Conservation (phyloP, 2,797 vertebrate species). For the Anas bahamensis region DNA sequence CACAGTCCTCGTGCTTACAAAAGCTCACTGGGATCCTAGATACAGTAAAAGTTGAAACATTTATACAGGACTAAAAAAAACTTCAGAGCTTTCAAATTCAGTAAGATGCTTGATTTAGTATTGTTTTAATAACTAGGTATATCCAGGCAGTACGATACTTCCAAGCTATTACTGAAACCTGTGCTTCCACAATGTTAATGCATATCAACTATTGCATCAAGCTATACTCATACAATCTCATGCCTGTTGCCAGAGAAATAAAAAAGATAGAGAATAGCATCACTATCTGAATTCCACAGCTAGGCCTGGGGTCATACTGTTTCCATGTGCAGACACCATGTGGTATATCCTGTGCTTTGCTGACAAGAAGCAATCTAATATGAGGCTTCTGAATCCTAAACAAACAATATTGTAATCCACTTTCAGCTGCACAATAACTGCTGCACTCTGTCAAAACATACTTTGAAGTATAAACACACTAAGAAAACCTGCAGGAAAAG, state of each 20-base stretch:
- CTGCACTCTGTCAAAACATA: constrained; percentile 22
- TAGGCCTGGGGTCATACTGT: not conserved
- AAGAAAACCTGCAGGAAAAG: constrained; percentile 1
- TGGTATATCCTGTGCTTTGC: constrained; percentile 31
- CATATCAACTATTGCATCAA: not conserved
- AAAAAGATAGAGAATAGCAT: not conserved
- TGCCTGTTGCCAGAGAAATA: not conserved
- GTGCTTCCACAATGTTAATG: not conserved
- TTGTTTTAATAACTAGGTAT: not conserved
- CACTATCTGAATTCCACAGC: not conserved
- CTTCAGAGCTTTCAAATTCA: not conserved
- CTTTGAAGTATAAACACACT: not conserved
- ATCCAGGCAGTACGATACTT: not conserved
- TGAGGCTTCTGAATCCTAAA: constrained; percentile 24
- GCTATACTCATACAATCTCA: too few relatives aligned
- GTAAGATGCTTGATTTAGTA: not conserved
- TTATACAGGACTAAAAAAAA: not conserved
- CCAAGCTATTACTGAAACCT: not conserved
- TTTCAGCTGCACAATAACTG: constrained; percentile 2
- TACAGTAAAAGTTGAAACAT: not conserved
- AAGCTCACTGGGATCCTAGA: not conserved
- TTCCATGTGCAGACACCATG: constrained; percentile 24
- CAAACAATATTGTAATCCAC: constrained; percentile 43
- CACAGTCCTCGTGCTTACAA: not conserved
- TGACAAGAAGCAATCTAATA: constrained; percentile 67